Percentiles rank a stretch among this genome's conserved stretches.
Conservation (phyloP, 1,140 invertebrate species). For the Drosophila subpulchrella region DNA sequence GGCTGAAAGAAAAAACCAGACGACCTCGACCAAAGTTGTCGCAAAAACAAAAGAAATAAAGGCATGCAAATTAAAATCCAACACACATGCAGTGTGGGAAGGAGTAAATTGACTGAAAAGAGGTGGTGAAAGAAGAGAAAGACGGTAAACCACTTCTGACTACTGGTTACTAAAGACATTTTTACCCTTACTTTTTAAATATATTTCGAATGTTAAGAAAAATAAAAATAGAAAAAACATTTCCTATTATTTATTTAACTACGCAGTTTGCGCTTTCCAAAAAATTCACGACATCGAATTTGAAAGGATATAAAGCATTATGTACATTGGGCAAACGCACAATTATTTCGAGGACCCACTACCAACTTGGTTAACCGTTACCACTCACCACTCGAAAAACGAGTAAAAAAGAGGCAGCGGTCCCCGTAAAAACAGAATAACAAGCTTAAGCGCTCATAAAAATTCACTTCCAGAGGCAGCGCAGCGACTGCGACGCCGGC, state of each 20-base stretch:
- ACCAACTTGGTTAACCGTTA: conserved; percentile 28
- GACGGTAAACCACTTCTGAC: neutral
- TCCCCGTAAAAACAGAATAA: conserved; percentile 35
- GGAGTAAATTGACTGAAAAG: conserved; percentile 1
- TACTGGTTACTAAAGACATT: neutral
- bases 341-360: conserved; percentile 18
- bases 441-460: conserved; percentile 49
- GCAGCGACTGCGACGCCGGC: conserved; percentile 21
- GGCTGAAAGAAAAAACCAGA: conserved; percentile 70
- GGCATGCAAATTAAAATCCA: conserved; percentile 25
- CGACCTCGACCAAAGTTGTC: conserved; percentile 80
- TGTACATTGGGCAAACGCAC: neutral
- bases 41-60: conserved; percentile 57
- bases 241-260: too few species aligned
- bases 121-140: neutral
- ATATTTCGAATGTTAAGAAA: neutral
- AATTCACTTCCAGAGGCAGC: conserved; percentile 60
- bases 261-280: neutral
- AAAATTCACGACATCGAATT: neutral
- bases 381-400: conserved; percentile 29
- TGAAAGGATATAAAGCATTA: neutral
- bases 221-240: neutral
- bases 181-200: neutral
- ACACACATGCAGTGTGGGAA: conserved; percentile 10
- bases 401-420: conserved; percentile 37